Percentiles rank a stretch among this genome's conserved stretches.
Evolutionary conservation across 2,797 vertebrate genomes (phyloP).

Genomic region (Sebastes vulpes): DNA sequence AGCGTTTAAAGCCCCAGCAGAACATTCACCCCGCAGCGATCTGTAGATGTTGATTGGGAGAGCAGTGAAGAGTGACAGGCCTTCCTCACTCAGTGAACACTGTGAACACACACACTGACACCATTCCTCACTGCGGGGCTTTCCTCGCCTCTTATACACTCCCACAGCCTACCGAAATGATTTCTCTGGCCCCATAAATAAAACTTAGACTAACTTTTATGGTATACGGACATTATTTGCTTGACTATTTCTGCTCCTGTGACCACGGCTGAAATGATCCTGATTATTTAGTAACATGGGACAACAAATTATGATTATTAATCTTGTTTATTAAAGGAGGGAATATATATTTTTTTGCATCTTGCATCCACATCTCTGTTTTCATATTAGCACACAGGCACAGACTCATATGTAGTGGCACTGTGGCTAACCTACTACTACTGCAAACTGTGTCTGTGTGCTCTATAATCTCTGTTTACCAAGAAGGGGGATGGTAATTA

Average conservation of each 20-base stretch:
- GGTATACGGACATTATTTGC: not conserved
- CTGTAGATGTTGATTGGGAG: conserved; percentile 26
- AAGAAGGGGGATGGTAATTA: not conserved
- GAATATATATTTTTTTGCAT: not conserved
- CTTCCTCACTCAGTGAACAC: conserved; percentile 45
- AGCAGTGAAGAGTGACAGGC: conserved; percentile 46
- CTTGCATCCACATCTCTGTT: conserved; percentile 1
- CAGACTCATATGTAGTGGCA: not conserved
- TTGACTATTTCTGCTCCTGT: not conserved
- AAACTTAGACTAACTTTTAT: not conserved
- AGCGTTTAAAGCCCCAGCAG: conserved; percentile 27
- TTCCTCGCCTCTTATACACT: conserved; percentile 21
- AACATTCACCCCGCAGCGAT: conserved; percentile 23
- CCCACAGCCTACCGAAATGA: not conserved
- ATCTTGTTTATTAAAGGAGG: not conserved
- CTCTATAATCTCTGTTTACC: conserved; percentile 23
- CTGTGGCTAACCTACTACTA: not conserved
- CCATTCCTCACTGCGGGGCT: conserved; percentile 21
- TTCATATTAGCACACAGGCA: not conserved
- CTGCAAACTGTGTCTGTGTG: conserved; percentile 6
- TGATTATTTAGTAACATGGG: not conserved
- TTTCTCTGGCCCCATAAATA: not conserved
- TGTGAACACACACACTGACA: conserved; percentile 39
- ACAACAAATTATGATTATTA: not conserved
- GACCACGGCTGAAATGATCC: not conserved